Conservation (phyloP, 92 coral and sea anemone species). For the Epizoanthus rinbou region DNA sequence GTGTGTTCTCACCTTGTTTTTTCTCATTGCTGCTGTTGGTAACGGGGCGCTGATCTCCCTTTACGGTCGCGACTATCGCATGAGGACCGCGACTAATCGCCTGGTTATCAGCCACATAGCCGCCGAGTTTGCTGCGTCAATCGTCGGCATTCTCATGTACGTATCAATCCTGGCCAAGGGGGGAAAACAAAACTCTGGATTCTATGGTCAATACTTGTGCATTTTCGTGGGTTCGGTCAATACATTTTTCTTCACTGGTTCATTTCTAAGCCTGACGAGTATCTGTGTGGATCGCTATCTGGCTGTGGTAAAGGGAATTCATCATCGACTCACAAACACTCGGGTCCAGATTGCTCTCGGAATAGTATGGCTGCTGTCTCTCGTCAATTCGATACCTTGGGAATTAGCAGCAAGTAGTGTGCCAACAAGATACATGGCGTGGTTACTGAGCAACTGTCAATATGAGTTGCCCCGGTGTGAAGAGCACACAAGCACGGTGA, state of each 20-base stretch:
- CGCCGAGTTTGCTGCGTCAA: conserved; percentile 72
- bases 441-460: conserved; percentile 76
- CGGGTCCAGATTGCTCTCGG: conserved; percentile 55
- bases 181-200: conserved; percentile 25
- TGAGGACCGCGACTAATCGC: conserved; percentile 75
- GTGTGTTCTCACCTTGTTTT: conserved; percentile 46
- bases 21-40: conserved; percentile 59
- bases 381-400: conserved; percentile 76
- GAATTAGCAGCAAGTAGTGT: conserved; percentile 51
- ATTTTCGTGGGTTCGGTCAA: conserved; percentile 65
- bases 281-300: conserved; percentile 76
- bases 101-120: conserved; percentile 74
- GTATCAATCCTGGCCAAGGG: conserved; percentile 58
- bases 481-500: conserved; percentile 16
- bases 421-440: conserved; percentile 71
- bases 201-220: conserved; percentile 53
- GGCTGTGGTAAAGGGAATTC: conserved; percentile 79
- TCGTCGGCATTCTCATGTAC: conserved; percentile 70
- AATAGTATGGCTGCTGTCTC: conserved; percentile 62
- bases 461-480: conserved; percentile 52
- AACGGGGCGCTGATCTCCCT: conserved; percentile 70
- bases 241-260: conserved; percentile 68
- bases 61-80: conserved; percentile 69
- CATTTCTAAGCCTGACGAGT: conserved; percentile 70
- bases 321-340: conserved; percentile 68